phyloP scores from a whole-genome alignment of 2,888 invertebrate species.

The Hypsopygia costalis region DNA sequence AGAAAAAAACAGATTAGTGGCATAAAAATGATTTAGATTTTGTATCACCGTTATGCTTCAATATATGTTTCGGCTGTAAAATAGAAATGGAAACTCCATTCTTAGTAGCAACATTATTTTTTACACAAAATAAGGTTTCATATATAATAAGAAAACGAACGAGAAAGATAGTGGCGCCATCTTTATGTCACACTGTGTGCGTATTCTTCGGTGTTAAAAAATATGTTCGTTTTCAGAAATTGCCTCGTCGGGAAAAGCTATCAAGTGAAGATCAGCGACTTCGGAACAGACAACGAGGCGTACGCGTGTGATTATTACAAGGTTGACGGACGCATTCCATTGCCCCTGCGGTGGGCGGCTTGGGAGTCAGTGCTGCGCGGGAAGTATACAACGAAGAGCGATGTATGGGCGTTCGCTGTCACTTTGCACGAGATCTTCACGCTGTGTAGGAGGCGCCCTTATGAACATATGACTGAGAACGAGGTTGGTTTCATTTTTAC shows the following conservation, averaged over 20 bases:
- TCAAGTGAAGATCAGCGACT: constrained; percentile 91
- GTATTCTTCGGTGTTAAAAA: no score
- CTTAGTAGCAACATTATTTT: no score
- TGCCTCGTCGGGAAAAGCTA: constrained; percentile 91
- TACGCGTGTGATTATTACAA: constrained; percentile 91
- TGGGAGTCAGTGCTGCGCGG: constrained; percentile 92
- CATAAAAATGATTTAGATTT: no score
- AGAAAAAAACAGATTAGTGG: no score
- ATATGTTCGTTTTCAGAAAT: constrained; percentile 81
- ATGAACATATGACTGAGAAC: constrained; percentile 86
- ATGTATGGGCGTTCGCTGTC: constrained; percentile 95
- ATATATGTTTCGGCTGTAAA: no score
- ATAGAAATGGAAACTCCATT: no score
- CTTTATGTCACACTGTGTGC: no score
- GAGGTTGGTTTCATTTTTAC: constrained; percentile 71
- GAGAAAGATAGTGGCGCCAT: no score
- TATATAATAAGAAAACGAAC: no score
- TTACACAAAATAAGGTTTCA: no score
- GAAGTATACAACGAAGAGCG: constrained; percentile 93
- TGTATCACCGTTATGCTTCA: no score
- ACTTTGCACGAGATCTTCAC: constrained; percentile 93
- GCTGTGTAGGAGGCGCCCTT: constrained; percentile 88
- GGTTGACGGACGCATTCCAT: constrained; percentile 86
- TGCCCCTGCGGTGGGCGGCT: constrained; percentile 95
- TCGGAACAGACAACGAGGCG: constrained; percentile 90